Percentiles rank a stretch among this genome's conserved stretches.
Evolutionary conservation across 1,140 invertebrate species (phyloP).

Genomic region (Drosophila lacertosa): DNA sequence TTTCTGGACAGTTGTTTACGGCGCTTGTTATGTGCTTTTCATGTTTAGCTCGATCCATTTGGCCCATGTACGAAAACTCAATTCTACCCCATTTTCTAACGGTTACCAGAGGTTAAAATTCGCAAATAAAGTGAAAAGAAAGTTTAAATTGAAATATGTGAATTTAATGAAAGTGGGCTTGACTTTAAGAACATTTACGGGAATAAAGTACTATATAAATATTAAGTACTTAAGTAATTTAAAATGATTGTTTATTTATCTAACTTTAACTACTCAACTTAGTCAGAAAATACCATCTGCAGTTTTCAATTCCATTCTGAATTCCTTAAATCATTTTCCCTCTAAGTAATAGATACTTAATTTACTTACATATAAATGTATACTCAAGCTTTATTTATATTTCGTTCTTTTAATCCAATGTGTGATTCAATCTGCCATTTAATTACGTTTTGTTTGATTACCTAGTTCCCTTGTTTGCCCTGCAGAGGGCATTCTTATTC

Average conservation of each 20-base stretch:
- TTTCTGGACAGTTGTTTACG: background rate
- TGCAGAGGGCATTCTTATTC: too few relatives aligned
- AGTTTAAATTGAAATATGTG: too few relatives aligned
- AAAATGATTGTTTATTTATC: background rate
- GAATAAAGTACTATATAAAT: too few relatives aligned
- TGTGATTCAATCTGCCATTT: too few relatives aligned
- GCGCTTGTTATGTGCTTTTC: background rate
- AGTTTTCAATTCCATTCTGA: background rate
- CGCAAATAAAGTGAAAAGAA: background rate
- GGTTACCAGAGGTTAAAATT: background rate
- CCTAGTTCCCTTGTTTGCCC: too few relatives aligned
- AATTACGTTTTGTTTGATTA: too few relatives aligned
- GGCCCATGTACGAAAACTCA: background rate
- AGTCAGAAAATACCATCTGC: background rate
- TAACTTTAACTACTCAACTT: background rate
- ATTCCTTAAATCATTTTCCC: background rate
- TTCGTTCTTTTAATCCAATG: too few relatives aligned
- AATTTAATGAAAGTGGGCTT: too few relatives aligned
- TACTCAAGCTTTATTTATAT: background rate
- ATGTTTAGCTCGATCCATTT: slow-evolving; percentile 1
- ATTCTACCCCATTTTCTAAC: background rate
- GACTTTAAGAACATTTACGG: too few relatives aligned
- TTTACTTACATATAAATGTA: background rate
- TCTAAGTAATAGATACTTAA: background rate
- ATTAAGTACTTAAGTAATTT: too few relatives aligned